Evolutionary conservation across 2,888 invertebrate genomes (phyloP), one percentile per base, ranked within the genome.

Genomic region (Xanthorhoe designata): DNA sequence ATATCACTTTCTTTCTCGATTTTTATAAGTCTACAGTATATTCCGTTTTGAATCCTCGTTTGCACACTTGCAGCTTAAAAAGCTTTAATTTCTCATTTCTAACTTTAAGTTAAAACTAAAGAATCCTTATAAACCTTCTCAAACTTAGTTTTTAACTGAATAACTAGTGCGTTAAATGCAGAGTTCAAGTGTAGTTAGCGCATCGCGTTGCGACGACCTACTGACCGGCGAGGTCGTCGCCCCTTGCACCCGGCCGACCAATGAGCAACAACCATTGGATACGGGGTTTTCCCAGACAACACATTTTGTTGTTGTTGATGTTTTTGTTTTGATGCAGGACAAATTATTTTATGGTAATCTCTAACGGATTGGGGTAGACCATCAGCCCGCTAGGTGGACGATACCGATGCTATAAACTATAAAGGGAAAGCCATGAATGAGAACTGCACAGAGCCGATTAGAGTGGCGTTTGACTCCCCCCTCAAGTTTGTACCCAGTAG

Each of bases 111-210:
- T 8, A 13, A 38, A 38, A 38, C 38, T 2, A 8, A 35, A 9
- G 35, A 4, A 6, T 7, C 24, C 24, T 35, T 38, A 10, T 10
- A 10, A 38, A 38, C 35, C 35, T 38, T 38, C 38, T 42, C 2
- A 13, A 42, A 42, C 38, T 42, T 51, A 8, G 24, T 32, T 9
- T 5, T 51, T 51, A 58, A 58, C 58, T 18, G 6, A 59, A 60
- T 60, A 60, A 51, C 42, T 55, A 60, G 70, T 66, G 62, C 70
- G 69, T 63, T 56, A 66, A 68, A 72, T 72, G 64, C 80, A 85
- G 84, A 89, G 90, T 91, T 91, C 90, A 91, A 91, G 91, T 86
- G 89, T 89, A 68, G 68, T 64, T 64, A 68, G 68, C 68, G 76
- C 74, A 75, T 77, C 76, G 82, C 79, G 83, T 77, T 83, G 81